A percentile compares a stretch with the other conserved stretches of the same genome.
Conservation (phyloP, 2,113 vertebrate genomes). For the Atlantisia rogersi region DNA sequence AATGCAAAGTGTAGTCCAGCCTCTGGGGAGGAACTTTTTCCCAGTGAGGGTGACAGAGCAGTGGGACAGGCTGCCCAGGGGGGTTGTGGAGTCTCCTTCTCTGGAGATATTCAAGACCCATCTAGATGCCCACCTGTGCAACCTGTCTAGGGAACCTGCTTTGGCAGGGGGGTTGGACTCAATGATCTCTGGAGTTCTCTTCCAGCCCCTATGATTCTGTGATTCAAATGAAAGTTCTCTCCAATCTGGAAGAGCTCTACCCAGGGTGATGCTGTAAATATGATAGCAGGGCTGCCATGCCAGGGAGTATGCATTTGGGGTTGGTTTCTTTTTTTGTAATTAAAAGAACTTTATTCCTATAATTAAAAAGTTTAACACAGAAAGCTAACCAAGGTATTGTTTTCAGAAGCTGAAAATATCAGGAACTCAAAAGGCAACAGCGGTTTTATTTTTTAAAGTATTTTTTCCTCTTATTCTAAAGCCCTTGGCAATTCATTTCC, state of each 20-base stretch:
- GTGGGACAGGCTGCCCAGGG: no score
- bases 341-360: background rate
- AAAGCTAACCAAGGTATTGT: background rate
- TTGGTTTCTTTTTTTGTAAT: background rate
- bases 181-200: no score
- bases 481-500: background rate
- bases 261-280: constrained; percentile 17
- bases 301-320: background rate
- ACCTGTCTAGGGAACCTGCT: no score
- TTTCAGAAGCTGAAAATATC: constrained; percentile 11
- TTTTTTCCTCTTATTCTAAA: background rate
- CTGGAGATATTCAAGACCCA: no score
- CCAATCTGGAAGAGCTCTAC: constrained; percentile 39
- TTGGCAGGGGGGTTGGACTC: no score
- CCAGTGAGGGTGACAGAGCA: no score
- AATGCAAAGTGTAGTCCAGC: constrained; percentile 10
- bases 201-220: no score
- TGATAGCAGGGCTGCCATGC: background rate
- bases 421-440: background rate
- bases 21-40: background rate
- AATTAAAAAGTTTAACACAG: background rate
- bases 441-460: background rate
- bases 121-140: no score
- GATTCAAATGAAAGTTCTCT: constrained; percentile 57
- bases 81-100: no score